Evolutionary conservation across 2,113 vertebrate genomes (phyloP).

Genomic region (Ictidomys tridecemlineatus): DNA sequence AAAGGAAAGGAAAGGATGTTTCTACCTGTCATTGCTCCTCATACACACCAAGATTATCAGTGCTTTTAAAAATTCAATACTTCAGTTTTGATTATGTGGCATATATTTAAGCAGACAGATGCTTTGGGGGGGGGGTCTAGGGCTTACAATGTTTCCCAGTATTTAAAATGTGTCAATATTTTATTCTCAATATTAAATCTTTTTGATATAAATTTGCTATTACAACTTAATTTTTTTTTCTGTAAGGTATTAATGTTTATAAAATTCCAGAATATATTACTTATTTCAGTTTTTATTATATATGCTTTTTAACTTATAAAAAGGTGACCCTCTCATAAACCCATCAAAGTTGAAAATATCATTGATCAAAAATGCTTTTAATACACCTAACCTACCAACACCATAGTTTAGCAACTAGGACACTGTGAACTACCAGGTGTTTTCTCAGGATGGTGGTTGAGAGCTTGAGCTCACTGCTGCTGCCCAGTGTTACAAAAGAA

Average conservation of each 20-base stretch:
- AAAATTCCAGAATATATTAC: background rate
- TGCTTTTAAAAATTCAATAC: background rate
- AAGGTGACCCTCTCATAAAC: background rate
- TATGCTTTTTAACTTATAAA: no score
- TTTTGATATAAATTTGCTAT: background rate
- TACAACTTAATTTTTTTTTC: background rate
- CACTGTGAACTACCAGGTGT: no score
- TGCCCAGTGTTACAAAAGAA: rapidly evolving
- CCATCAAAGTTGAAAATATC: background rate
- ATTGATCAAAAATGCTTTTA: background rate
- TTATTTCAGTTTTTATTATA: background rate
- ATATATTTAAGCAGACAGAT: background rate
- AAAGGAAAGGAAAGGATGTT: background rate
- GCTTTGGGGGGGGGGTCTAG: background rate
- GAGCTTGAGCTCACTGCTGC: no score
- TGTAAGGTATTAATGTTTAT: background rate
- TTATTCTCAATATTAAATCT: background rate
- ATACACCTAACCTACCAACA: background rate
- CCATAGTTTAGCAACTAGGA: background rate
- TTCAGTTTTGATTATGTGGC: background rate
- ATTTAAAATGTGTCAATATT: background rate
- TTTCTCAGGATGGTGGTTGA: background rate
- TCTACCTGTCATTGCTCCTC: background rate
- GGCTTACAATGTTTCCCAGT: background rate
- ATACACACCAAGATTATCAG: background rate